These are phyloP conservation scores for Podarcis cretensis DNA, from an alignment of 2,113 vertebrate genomes.

Conservation along the genomic window DNA sequence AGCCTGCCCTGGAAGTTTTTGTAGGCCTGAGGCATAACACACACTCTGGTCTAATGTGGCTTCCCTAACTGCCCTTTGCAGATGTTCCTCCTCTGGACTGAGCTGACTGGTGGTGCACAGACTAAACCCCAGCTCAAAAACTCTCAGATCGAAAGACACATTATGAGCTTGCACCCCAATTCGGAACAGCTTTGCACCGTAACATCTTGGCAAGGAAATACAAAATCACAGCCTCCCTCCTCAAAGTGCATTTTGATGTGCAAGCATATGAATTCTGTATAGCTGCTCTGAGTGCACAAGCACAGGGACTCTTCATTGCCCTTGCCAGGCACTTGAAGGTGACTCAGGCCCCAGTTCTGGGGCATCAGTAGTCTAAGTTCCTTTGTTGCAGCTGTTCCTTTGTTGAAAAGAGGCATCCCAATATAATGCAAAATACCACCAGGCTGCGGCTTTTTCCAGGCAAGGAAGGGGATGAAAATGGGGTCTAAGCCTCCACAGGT, in stretches of 20 bases:
- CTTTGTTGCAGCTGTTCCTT: too few species aligned
- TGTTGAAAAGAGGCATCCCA: background rate
- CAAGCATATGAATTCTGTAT: background rate
- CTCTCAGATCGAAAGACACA: background rate
- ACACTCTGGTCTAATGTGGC: background rate
- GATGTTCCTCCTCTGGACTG: background rate
- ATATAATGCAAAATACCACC: background rate
- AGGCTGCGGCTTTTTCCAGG: background rate
- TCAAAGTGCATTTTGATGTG: background rate
- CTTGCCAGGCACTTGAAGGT: background rate
- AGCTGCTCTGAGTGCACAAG: too few species aligned
- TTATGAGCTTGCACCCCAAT: background rate
- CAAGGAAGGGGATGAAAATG: background rate
- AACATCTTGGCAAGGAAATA: background rate
- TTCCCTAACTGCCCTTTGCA: background rate
- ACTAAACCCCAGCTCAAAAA: background rate
- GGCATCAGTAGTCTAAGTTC: background rate
- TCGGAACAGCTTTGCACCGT: background rate
- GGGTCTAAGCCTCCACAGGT: background rate
- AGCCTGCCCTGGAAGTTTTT: background rate
- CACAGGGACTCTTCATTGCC: too few species aligned
- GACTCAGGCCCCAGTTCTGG: background rate
- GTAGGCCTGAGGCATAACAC: background rate
- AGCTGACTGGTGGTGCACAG: background rate
- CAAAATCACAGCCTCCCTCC: background rate